Base-by-base conservation (phyloP, 2,113 vertebrate species). In the Nothocercus nigrocapillus region DNA sequence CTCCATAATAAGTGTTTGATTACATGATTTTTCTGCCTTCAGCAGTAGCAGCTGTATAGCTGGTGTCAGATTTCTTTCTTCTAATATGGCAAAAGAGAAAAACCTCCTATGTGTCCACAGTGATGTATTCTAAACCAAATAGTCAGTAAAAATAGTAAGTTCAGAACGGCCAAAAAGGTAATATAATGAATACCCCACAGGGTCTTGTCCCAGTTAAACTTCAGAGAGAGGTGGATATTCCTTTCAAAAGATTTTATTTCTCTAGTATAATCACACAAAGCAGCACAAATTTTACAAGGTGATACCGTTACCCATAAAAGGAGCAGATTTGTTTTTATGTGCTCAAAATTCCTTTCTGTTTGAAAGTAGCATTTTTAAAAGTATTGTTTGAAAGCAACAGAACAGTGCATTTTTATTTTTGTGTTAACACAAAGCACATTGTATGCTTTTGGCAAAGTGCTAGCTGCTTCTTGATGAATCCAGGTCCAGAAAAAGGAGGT, bases 211-310 rank as follows among this genome's bases (percentile, higher is more conserved):
- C 70, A 45, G 8, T 84, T 89, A 82, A 87, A 66, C 7, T 78
- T 83, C 27, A 27, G 53, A 90, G 61, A 76, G 28, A 75, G 28
- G 20, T 18, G 36, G 15, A 44, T 75, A 82, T 74, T 54, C 56
- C 72, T 92, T 93, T 92, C 51, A 90, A 75, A 83, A 32, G 1
- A 78, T 72, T 93, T 88, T 89, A 47, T 68, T 87, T 20, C 40
- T 75, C 86, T 79, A 72, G 79, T 49, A n/a, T 62, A 87, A 89
- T 79, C 67, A 79, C 47, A 40, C 10, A n/a, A 88, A 79, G 38
- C 76, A 84, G 53, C 24, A 5, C 38, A 89, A 44, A 68, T 79
- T 68, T 92, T 72, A 79, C 66, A 69, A 81, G 83, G 28, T 84
- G 20, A 28, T 90, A 75, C 13, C 1, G 1, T 76, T 34, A 64